Base-by-base conservation (phyloP, 2,888 invertebrate genomes). In the Sacculina carcini region DNA sequence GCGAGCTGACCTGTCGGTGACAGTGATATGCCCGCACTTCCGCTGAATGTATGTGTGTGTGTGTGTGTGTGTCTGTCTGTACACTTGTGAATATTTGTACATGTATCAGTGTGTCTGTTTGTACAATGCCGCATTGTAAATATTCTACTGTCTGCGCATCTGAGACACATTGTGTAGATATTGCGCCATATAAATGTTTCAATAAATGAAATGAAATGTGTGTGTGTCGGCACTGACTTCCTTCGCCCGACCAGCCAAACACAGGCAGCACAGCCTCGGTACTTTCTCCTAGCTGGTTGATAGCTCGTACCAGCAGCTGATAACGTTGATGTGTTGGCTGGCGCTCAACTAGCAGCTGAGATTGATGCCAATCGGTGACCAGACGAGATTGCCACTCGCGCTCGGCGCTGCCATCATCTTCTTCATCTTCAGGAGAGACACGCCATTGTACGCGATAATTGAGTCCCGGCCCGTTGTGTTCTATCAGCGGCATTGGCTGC, bases 391-490 rank as follows among this genome's bases (percentile, higher is more conserved):
- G 73, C 72, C 56, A 73, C 72, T 56, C 68, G 70, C 76, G 79
- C 83, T 10, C 79, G 0, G 77, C 72, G 59, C 80, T 79, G 63
- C n/a, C n/a, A n/a, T n/a, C n/a, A n/a, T n/a, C n/a, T n/a, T n/a
- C n/a, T n/a, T n/a, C n/a, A n/a, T n/a, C n/a, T n/a, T n/a, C n/a
- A n/a, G n/a, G n/a, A n/a, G n/a, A n/a, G n/a, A n/a, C n/a, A n/a
- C n/a, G n/a, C n/a, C n/a, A n/a, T n/a, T n/a, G n/a, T n/a, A 96
- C 81, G 54, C 79, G 73, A 67, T 98, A 98, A 64, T 79, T 78
- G 69, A 99, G 96, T 42, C 79, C 78, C 1, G 85, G 86, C 0
- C 82, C 96, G 69, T 96, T 90, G 69, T 96, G 94, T 61, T 96
- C 90, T 58, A 94, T 85, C 66, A 85, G 78, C 0, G 87, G 80